Conservation (phyloP, 1,140 invertebrate genomes). For the Laupala kohalensis region DNA sequence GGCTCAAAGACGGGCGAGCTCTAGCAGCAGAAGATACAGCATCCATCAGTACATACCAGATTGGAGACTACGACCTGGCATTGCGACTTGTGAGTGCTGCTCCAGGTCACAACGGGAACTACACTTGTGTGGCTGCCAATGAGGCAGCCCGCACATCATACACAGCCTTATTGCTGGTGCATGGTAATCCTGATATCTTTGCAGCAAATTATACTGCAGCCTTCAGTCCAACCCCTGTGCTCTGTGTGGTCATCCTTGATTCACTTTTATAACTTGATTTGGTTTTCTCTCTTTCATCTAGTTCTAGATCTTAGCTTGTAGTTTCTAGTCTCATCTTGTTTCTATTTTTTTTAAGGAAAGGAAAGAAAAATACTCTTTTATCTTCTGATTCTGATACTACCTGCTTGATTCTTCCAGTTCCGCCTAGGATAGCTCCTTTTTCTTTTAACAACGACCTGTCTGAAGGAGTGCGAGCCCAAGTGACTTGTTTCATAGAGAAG, state of each 20-base stretch:
- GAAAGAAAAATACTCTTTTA: not conserved
- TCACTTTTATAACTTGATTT: not conserved
- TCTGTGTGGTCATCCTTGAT: not conserved
- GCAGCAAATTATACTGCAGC: not conserved
- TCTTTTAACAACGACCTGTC: constrained; percentile 27
- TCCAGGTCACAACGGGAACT: constrained; percentile 33
- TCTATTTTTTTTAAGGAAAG: not conserved
- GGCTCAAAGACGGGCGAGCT: constrained; percentile 44
- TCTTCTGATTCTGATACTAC: constrained; percentile 1
- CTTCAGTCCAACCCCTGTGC: not conserved
- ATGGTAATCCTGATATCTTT: constrained; percentile 26
- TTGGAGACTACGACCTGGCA: constrained; percentile 33
- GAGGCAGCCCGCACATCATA: constrained; percentile 28
- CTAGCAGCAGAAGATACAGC: constrained; percentile 25
- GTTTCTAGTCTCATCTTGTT: not conserved
- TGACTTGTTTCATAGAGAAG: constrained; percentile 34
- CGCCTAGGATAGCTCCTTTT: constrained; percentile 34
- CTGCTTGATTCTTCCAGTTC: constrained; percentile 25
- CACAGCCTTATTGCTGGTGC: constrained; percentile 33
- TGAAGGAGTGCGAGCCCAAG: constrained; percentile 30
- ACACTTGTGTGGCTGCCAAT: constrained; percentile 35
- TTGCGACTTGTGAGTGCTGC: constrained; percentile 31
- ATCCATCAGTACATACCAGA: constrained; percentile 26
- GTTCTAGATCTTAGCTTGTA: not conserved
- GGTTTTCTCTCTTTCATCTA: not conserved